Base-by-base conservation (phyloP, 1,140 invertebrate species). In the Drosophila orosa region DNA sequence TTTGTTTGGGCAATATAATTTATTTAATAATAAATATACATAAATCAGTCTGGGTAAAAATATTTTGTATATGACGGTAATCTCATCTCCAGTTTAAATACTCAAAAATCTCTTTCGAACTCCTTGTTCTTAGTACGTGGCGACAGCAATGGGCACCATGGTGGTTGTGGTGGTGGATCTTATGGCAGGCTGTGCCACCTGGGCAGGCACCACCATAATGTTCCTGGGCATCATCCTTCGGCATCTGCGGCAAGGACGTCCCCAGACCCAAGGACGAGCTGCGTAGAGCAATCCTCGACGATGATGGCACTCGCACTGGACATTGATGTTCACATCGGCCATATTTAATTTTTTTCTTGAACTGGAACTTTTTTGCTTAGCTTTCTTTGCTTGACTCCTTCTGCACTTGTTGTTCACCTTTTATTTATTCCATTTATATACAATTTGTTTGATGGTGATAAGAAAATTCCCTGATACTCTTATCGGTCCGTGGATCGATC, bases 241-340 rank as follows among this genome's bases (percentile, higher is more conserved):
- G 45, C 82, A 85, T 17, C 55, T 74, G 15, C 82, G 65, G 8
- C 82, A 85, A 7, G 82, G 82, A 35, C 69, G 57, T 31, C 52
- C 69, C 52, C 74, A 85, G 10, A 25, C 65, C 78, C 61, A 74
- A 25, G 78, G 63, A 13, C 37, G 29, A 10, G 67, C 31, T 4
- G 50, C 19, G 8, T 52, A 63, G 4, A 82, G 50, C 7, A 60
- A 35, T 50, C 78, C 78, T 10, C 40, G 78, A 3, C 65, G 78
- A 54, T 85, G 81, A 56, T 67, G 33, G 50, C 82, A 85, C n/a
- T 80, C 74, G 69, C 74, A 80, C 12, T 71, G 39, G 13, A 85
- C 66, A 55, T 61, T 85, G 2, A 65, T 22, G 1, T 65, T 62
- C 1, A 65, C 29, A 15, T 65, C 59, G 17, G 12, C 68, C 58